Evolutionary conservation across 2,888 invertebrate genomes (phyloP).

Genomic region (Laothoe populi): DNA sequence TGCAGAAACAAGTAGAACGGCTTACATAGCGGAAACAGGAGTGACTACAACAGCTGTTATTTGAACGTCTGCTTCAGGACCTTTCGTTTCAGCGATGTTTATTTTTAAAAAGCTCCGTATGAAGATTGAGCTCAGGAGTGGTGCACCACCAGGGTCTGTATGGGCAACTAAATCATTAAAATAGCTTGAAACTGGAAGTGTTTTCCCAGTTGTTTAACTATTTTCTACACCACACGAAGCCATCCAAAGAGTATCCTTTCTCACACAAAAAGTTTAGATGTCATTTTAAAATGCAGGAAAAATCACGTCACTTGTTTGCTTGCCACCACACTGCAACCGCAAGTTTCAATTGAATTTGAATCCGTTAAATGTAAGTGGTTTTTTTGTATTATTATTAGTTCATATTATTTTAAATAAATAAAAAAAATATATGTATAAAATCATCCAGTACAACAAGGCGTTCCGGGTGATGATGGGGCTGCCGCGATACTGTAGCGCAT

Average conservation of each 20-base stretch:
- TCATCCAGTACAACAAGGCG: no score
- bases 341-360: no score
- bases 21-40: not conserved
- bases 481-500: no score
- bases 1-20: not conserved
- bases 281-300: not conserved
- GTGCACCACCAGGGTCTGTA: not conserved
- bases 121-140: not conserved
- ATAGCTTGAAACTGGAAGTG: not conserved
- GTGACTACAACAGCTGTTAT: not conserved
- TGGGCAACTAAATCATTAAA: slow-evolving; percentile 27
- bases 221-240: not conserved
- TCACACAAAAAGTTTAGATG: not conserved
- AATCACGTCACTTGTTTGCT: not conserved
- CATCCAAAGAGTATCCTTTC: not conserved
- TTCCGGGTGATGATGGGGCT: no score
- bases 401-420: no score
- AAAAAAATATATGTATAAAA: no score
- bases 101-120: not conserved
- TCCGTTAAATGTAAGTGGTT: not conserved
- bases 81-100: not conserved
- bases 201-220: not conserved
- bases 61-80: not conserved
- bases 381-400: no score
- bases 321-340: not conserved